Conservation (phyloP, 2,797 vertebrate genomes). For the Anguilla marmorata region DNA sequence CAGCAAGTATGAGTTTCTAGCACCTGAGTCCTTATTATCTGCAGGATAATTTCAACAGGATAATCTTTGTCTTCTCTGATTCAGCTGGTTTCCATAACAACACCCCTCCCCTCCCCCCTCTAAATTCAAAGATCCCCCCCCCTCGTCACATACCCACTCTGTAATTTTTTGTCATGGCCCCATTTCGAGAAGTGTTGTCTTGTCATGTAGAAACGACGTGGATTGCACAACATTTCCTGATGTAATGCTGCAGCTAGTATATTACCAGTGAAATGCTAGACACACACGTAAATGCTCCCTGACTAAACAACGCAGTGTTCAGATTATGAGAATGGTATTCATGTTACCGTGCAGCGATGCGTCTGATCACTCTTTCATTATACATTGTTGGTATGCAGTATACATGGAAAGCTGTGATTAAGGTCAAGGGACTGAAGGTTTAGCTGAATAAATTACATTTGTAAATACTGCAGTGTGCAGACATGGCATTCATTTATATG, state of each 20-base stretch:
- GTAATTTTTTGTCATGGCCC: background rate
- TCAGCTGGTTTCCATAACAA: background rate
- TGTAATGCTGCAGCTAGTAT: background rate
- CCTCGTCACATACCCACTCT: background rate
- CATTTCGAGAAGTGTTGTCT: background rate
- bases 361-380: background rate
- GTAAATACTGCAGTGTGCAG: background rate
- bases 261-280: background rate
- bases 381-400: background rate
- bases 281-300: background rate
- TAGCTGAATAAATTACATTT: background rate
- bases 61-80: background rate
- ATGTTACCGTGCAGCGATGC: background rate
- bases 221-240: background rate
- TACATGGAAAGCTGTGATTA: background rate
- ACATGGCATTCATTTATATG: background rate
- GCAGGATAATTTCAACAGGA: background rate
- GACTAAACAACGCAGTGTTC: background rate
- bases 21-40: background rate
- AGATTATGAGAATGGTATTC: background rate
- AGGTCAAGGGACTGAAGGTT: background rate
- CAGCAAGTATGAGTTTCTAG: background rate
- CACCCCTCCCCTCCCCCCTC: background rate
- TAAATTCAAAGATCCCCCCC: background rate
- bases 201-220: background rate